Evolutionary conservation across 64 coral and sea anemone genomes (phyloP).

Genomic region (Cladopsammia gracilis): DNA sequence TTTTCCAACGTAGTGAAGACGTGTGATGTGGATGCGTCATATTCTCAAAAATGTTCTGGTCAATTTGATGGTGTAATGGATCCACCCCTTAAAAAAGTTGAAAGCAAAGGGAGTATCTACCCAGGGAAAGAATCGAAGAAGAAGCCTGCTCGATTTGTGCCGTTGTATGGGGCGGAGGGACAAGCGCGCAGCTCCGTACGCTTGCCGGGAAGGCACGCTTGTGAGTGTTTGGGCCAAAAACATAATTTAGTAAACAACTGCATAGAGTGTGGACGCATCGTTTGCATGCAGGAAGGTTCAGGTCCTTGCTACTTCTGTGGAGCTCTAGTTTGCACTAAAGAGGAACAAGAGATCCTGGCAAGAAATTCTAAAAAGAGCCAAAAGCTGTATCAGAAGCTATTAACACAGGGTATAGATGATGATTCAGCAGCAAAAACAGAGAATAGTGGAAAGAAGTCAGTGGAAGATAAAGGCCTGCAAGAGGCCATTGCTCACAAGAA

Average conservation of each 20-base stretch:
- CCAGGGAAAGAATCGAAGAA: constrained; percentile 71
- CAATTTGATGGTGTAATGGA: background rate
- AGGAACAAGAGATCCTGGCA: constrained; percentile 87
- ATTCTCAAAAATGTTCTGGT: constrained; percentile 15
- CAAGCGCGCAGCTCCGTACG: constrained; percentile 85
- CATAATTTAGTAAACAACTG: constrained; percentile 91
- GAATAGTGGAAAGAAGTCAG: background rate
- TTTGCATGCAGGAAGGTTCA: constrained; percentile 94
- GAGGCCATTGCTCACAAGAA: constrained; percentile 94
- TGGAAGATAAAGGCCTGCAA: constrained; percentile 65
- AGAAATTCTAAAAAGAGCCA: constrained; percentile 95
- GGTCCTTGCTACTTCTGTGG: constrained; percentile 99
- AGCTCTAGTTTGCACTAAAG: constrained; percentile 89
- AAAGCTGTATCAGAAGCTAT: constrained; percentile 84
- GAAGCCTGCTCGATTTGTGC: constrained; percentile 84
- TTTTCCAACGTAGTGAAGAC: constrained; percentile 56
- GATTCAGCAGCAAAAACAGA: constrained; percentile 5
- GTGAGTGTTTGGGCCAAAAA: constrained; percentile 95
- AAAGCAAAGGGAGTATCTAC: background rate
- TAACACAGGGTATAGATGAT: constrained; percentile 72
- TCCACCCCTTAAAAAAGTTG: background rate
- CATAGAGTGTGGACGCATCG: constrained; percentile 90
- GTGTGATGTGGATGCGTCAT: background rate
- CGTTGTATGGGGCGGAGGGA: constrained; percentile 93
- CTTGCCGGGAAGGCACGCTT: constrained; percentile 94